Evolutionary conservation across 2,797 vertebrate species (phyloP).

Genomic region (Coreius guichenoti): DNA sequence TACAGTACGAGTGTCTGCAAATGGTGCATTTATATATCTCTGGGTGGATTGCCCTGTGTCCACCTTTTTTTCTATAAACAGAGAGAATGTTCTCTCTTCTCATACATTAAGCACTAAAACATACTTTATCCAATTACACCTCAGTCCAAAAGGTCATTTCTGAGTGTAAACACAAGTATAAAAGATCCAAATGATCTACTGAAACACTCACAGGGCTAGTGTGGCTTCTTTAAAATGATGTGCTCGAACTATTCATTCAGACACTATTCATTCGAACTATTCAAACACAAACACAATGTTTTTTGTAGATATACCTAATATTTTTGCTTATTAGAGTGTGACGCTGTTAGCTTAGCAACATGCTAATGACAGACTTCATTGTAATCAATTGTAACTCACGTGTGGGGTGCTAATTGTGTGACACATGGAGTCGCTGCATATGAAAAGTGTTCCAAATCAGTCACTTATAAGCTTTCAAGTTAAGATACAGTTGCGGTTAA

Average conservation of each 20-base stretch:
- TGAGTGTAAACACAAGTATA: slow-evolving; percentile 22
- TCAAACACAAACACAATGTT: background rate
- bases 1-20: slow-evolving; percentile 9
- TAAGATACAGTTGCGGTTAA: background rate
- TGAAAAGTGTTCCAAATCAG: no score
- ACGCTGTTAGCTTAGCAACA: background rate
- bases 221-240: background rate
- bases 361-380: background rate
- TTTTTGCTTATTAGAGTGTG: no score
- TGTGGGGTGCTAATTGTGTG: background rate
- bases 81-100: slow-evolving; percentile 9
- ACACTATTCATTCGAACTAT: no score
- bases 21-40: slow-evolving; percentile 43
- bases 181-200: slow-evolving; percentile 28
- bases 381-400: background rate
- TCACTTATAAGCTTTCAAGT: no score
- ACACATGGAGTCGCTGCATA: no score
- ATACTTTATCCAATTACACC: slow-evolving; percentile 33
- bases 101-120: slow-evolving; percentile 20
- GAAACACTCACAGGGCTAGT: background rate
- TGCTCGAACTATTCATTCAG: slow-evolving; percentile 8
- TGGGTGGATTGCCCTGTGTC: slow-evolving; percentile 38
- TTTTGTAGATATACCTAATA: background rate
- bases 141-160: slow-evolving; percentile 13
- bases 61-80: slow-evolving; percentile 48